Conservation (phyloP, 2,797 vertebrate species). For the Alfaro cultratus region DNA sequence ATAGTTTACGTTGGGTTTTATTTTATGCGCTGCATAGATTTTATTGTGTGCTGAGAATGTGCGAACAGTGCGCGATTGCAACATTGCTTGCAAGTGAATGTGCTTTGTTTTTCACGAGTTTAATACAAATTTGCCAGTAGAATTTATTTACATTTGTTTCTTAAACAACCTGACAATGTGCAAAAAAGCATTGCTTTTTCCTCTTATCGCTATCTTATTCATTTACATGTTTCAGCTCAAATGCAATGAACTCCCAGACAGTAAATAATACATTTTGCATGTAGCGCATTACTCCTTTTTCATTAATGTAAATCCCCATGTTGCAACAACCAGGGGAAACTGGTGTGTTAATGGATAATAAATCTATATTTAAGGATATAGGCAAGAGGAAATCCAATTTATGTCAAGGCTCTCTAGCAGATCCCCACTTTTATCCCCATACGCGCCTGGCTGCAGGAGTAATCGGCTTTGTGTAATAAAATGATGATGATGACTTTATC, state of each 20-base stretch:
- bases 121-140: neutral
- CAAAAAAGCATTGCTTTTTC: neutral
- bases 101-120: neutral
- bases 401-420: constrained; percentile 71
- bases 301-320: constrained; percentile 63
- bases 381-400: constrained; percentile 79
- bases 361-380: constrained; percentile 82
- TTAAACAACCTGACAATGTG: neutral
- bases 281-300: constrained; percentile 54
- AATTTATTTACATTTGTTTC: neutral
- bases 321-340: constrained; percentile 57
- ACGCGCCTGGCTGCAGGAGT: constrained; percentile 68
- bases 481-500: constrained; percentile 85
- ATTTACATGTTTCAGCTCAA: constrained; percentile 41
- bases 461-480: constrained; percentile 84
- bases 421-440: constrained; percentile 76
- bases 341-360: constrained; percentile 77
- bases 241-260: constrained; percentile 46
- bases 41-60: too few relatives aligned
- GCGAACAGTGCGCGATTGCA: too few relatives aligned
- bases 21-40: too few relatives aligned
- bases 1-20: too few relatives aligned
- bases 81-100: too few relatives aligned
- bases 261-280: constrained; percentile 45
- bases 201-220: constrained; percentile 8